Conservation (phyloP, 2,113 vertebrate genomes). For the Strigops habroptila region DNA sequence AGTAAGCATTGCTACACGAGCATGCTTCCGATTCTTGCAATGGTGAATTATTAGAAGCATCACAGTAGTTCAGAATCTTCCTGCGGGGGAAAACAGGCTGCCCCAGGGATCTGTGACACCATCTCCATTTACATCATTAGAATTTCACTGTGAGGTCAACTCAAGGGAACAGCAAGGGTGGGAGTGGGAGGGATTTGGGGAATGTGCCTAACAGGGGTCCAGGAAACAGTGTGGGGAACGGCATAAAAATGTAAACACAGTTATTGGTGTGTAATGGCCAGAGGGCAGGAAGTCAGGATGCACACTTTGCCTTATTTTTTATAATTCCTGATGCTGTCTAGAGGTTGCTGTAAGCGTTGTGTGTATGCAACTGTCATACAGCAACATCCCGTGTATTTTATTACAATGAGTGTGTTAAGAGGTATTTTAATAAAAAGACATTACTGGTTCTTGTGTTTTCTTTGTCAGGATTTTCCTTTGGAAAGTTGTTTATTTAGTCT, state of each 20-base stretch:
- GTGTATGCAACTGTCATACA: background rate
- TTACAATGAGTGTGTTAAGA: background rate
- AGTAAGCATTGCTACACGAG: background rate
- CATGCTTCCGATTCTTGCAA: fast-evolving
- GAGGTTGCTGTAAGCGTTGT: background rate
- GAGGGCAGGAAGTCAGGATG: background rate
- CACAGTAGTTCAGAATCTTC: background rate
- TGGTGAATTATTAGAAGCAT: background rate
- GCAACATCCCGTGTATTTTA: slow-evolving; percentile 15
- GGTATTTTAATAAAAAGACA: slow-evolving; percentile 63
- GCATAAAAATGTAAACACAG: background rate
- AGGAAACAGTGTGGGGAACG: background rate
- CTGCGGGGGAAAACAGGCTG: background rate
- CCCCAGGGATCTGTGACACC: background rate
- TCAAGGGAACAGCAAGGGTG: background rate
- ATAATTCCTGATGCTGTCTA: background rate
- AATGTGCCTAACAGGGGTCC: background rate
- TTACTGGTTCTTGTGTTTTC: slow-evolving; percentile 1
- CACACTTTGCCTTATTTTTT: background rate
- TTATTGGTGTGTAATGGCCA: background rate
- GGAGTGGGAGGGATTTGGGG: background rate
- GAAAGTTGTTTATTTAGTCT: background rate
- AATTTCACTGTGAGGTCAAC: background rate
- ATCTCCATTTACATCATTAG: background rate
- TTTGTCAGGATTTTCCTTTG: background rate